Percentiles rank a stretch among this genome's conserved stretches.
Evolutionary conservation across 2,888 invertebrate species (phyloP).

Genomic region (Andrena chrysosceles): DNA sequence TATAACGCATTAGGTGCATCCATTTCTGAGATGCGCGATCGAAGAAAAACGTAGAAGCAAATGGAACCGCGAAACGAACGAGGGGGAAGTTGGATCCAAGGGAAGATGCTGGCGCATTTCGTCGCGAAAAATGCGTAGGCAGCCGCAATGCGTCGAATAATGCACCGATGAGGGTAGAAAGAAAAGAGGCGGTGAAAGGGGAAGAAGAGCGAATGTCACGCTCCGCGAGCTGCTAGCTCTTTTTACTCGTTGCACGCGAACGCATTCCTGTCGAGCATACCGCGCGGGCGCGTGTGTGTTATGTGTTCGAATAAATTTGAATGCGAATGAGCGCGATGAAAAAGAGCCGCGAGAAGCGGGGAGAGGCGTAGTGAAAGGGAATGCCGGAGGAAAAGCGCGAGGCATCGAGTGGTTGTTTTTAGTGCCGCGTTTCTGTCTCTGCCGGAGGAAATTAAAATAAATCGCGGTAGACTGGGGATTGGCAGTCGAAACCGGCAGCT

Average conservation of each 20-base stretch:
- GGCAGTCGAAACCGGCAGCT: constrained; percentile 57
- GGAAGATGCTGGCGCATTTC: constrained; percentile 1
- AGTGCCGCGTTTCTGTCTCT: constrained; percentile 27
- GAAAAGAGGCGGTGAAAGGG: constrained; percentile 33
- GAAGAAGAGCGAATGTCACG: constrained; percentile 72
- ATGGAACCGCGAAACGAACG: background rate
- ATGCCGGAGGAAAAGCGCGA: constrained; percentile 8
- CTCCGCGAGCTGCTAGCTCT: constrained; percentile 66
- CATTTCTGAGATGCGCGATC: background rate
- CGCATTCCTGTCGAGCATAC: constrained; percentile 71
- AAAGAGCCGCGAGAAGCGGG: constrained; percentile 32
- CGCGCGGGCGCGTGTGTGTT: constrained; percentile 63
- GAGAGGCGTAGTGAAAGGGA: background rate
- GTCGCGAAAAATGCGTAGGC: constrained; percentile 55
- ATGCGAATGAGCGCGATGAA: constrained; percentile 69
- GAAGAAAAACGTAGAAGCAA: background rate
- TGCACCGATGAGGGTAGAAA: constrained; percentile 50
- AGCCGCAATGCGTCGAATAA: constrained; percentile 75
- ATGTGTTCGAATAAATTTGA: constrained; percentile 76
- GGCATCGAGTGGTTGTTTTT: constrained; percentile 47
- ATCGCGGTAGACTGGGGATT: constrained; percentile 53
- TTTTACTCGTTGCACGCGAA: constrained; percentile 64
- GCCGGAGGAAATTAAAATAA: constrained; percentile 63
- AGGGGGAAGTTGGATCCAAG: background rate
- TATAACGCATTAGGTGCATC: too few species aligned